Conservation (phyloP, 2,113 vertebrate genomes). For the Dolichallabes microphthalmus region DNA sequence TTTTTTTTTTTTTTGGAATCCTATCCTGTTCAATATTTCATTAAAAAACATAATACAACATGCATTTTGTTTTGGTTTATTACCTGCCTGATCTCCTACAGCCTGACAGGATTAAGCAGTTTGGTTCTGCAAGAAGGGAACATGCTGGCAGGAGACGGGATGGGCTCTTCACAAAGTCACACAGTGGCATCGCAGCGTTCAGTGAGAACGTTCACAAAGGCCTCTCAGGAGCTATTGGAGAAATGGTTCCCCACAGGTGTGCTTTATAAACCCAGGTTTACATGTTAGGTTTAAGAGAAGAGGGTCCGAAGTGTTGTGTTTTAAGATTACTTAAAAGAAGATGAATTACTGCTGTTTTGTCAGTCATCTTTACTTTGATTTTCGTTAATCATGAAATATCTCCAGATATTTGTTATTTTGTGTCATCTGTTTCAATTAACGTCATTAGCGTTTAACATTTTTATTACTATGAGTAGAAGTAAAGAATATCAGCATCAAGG, state of each 20-base stretch:
- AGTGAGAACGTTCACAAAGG: constrained; percentile 74
- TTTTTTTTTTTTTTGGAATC: neutral
- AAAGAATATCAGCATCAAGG: neutral
- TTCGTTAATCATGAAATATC: no score
- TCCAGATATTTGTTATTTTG: no score
- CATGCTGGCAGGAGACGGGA: constrained; percentile 50
- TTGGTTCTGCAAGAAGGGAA: constrained; percentile 62
- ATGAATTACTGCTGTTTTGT: no score
- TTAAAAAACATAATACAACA: neutral
- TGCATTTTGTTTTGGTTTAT: constrained; percentile 16
- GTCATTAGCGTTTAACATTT: no score
- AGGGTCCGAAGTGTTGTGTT: no score
- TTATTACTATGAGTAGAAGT: no score
- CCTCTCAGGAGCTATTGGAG: constrained; percentile 73
- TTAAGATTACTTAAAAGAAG: no score
- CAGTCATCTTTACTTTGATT: no score
- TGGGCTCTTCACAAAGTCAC: no score
- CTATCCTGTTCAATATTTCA: neutral
- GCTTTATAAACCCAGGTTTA: neutral
- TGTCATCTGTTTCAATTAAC: no score
- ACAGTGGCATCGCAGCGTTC: constrained; percentile 36
- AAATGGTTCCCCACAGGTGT: constrained; percentile 79
- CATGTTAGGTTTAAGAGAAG: neutral
- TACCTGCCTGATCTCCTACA: constrained; percentile 57
- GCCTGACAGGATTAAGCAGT: constrained; percentile 81